Conservation (phyloP, 2,888 invertebrate genomes). For the Nomada flava region DNA sequence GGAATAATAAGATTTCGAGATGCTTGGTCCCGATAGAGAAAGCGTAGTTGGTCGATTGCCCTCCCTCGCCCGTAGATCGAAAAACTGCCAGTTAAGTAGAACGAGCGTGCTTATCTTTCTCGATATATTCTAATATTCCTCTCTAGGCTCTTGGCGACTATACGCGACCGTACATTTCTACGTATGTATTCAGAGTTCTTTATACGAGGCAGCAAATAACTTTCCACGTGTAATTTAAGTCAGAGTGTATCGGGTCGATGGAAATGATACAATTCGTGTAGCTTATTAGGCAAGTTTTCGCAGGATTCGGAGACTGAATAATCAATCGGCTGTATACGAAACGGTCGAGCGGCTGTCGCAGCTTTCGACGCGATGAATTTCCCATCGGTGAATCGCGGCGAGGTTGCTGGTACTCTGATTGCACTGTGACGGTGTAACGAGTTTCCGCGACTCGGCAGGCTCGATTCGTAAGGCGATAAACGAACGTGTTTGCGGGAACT, state of each 20-base stretch:
- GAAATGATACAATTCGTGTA: background rate
- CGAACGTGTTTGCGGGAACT: background rate
- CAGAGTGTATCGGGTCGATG: background rate
- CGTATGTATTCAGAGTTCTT: background rate
- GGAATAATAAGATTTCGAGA: background rate
- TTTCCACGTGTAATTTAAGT: constrained; percentile 10
- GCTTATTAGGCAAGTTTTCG: background rate
- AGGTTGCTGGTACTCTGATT: background rate
- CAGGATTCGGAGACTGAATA: background rate
- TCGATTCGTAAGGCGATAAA: constrained; percentile 6
- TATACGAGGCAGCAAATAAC: background rate
- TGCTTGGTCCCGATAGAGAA: background rate
- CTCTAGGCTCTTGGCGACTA: background rate
- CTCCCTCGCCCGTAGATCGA: background rate
- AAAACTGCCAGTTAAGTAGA: too few relatives aligned
- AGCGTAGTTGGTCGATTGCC: background rate
- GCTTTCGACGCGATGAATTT: background rate
- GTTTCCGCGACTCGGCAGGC: constrained; percentile 5
- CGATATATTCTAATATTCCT: background rate
- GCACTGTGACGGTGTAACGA: background rate
- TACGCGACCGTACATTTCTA: too few relatives aligned
- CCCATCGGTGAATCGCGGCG: background rate
- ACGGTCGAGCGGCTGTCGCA: constrained; percentile 1
- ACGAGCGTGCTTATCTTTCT: background rate
- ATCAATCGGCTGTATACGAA: background rate